Percentiles rank a stretch among this genome's conserved stretches.
Evolutionary conservation across 2,888 invertebrate species (phyloP).

Genomic region (Dicranocentrus wangi): DNA sequence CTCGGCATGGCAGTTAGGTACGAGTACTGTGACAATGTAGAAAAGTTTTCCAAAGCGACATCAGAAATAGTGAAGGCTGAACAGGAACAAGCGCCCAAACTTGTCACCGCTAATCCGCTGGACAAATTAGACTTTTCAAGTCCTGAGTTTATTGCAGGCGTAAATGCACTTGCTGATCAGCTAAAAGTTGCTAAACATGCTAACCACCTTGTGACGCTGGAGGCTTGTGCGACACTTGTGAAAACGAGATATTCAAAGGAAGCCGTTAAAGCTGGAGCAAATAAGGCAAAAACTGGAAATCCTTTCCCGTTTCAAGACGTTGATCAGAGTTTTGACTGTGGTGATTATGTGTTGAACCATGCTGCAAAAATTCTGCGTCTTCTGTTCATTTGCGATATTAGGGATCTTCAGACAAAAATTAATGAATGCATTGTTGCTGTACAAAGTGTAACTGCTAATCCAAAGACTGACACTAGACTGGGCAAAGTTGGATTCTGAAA

Average conservation of each 20-base stretch:
- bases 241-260: slow-evolving; percentile 78
- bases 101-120: slow-evolving; percentile 86
- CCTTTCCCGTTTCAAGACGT: slow-evolving; percentile 65
- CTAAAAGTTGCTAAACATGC: slow-evolving; percentile 88
- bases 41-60: slow-evolving; percentile 82
- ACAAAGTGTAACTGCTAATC: slow-evolving; percentile 95
- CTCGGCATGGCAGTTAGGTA: slow-evolving; percentile 87
- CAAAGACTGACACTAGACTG: slow-evolving; percentile 94
- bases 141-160: slow-evolving; percentile 87
- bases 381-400: slow-evolving; percentile 87
- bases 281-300: slow-evolving; percentile 69
- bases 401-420: slow-evolving; percentile 91
- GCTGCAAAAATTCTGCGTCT: slow-evolving; percentile 86
- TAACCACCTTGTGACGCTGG: slow-evolving; percentile 84
- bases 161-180: slow-evolving; percentile 85
- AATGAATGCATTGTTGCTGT: slow-evolving; percentile 95
- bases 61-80: slow-evolving; percentile 79
- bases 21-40: slow-evolving; percentile 86
- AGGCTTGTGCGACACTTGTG: slow-evolving; percentile 81
- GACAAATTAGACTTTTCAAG: slow-evolving; percentile 89
- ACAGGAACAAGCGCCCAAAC: slow-evolving; percentile 80
- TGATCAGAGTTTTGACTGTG: slow-evolving; percentile 80
- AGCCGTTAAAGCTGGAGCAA: slow-evolving; percentile 78
- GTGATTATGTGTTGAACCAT: slow-evolving; percentile 81
- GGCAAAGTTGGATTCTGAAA: slow-evolving; percentile 86